Evolutionary conservation across 2,113 vertebrate species (phyloP).

Genomic region (Poecile atricapillus): DNA sequence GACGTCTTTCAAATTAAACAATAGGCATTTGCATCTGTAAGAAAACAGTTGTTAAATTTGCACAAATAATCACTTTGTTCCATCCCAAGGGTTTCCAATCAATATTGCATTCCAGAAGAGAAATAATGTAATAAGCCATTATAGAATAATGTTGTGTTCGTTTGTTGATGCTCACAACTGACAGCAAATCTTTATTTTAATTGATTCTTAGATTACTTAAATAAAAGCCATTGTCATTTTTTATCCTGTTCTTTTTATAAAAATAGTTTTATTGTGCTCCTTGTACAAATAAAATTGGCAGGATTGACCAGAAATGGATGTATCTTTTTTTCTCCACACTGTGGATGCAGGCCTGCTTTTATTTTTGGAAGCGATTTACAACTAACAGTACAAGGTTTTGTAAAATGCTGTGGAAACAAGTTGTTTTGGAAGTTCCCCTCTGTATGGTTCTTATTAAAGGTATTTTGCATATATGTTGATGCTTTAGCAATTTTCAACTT

Average conservation of each 20-base stretch:
- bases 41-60: constrained; percentile 19
- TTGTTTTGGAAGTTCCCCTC: neutral
- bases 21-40: neutral
- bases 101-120: constrained; percentile 47
- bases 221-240: neutral
- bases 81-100: constrained; percentile 52
- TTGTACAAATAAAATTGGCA: neutral
- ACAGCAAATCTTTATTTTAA: constrained; percentile 57
- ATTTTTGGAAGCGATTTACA: neutral
- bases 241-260: neutral
- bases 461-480: neutral
- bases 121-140: constrained; percentile 42
- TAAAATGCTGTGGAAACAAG: neutral
- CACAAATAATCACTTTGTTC: constrained; percentile 62
- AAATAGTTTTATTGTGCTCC: neutral
- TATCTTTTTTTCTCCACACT: neutral
- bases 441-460: neutral
- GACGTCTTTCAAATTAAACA: neutral
- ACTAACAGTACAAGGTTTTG: neutral
- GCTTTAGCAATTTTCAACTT: neutral
- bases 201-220: constrained; percentile 41
- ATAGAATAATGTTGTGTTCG: constrained; percentile 27
- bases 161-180: constrained; percentile 17
- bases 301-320: neutral
- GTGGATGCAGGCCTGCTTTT: neutral